phyloP scores from a whole-genome alignment of 2,888 invertebrate genomes.

The Vannuccia rotundouncinata region DNA sequence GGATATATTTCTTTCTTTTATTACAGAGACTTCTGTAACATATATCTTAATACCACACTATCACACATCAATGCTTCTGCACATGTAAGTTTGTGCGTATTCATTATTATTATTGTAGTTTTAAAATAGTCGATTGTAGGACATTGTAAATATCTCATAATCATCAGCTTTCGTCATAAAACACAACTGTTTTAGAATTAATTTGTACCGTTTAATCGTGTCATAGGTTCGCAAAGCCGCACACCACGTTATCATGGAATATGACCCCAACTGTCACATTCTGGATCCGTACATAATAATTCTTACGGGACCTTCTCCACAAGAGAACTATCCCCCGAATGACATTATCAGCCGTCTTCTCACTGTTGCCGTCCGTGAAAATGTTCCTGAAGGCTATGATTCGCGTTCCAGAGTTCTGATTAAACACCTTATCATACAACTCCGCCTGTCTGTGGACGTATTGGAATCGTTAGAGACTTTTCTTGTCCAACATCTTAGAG shows the following conservation, averaged over 20 bases:
- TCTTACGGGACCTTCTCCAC: background rate
- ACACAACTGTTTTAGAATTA: too few relatives aligned
- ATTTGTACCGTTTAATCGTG: too few relatives aligned
- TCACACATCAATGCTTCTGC: too few relatives aligned
- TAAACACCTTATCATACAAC: constrained; percentile 60
- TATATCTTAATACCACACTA: too few relatives aligned
- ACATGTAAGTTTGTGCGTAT: too few relatives aligned
- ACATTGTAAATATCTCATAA: too few relatives aligned
- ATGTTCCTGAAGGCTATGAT: constrained; percentile 59
- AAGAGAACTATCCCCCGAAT: background rate
- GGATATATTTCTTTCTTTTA: too few relatives aligned
- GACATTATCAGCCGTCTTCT: background rate
- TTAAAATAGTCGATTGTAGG: too few relatives aligned
- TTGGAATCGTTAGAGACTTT: constrained; percentile 63
- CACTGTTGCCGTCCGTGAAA: background rate
- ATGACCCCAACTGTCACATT: background rate
- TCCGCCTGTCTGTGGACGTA: constrained; percentile 60
- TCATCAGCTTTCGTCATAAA: too few relatives aligned
- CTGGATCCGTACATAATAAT: background rate
- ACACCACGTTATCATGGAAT: background rate
- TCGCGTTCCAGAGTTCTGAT: constrained; percentile 63
- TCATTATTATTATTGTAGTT: too few relatives aligned
- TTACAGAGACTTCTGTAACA: too few relatives aligned
- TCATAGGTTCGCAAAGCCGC: background rate
- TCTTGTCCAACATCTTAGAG: constrained; percentile 59